Conservation (phyloP, 2,888 invertebrate genomes). For the Scaptomyza parva region DNA sequence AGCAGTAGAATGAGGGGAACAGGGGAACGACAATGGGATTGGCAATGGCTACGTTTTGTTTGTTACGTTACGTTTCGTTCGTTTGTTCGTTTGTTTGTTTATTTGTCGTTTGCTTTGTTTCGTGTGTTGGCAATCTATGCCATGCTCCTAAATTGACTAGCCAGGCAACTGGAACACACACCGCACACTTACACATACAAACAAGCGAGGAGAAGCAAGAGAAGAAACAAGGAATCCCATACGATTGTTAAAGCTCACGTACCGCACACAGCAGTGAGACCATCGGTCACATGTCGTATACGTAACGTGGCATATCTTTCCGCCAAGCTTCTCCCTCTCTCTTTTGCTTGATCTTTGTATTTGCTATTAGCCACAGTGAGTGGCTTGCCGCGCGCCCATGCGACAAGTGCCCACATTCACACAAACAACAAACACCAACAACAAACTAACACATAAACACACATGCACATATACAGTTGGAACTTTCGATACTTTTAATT, state of each 20-base stretch:
- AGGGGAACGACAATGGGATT: conserved; percentile 17
- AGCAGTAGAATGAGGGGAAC: background rate
- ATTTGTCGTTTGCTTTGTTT: conserved; percentile 79
- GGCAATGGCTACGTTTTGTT: conserved; percentile 31
- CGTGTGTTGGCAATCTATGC: conserved; percentile 78
- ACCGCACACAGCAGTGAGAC: conserved; percentile 59
- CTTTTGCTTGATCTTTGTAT: conserved; percentile 48
- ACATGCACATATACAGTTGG: conserved; percentile 34
- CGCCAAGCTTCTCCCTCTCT: conserved; percentile 17
- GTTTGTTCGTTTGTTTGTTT: conserved; percentile 67
- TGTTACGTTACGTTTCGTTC: conserved; percentile 60
- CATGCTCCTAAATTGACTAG: conserved; percentile 73
- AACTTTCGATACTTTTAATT: conserved; percentile 81
- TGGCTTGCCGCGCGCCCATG: conserved; percentile 70
- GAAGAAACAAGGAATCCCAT: conserved; percentile 58
- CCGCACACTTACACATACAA: conserved; percentile 20
- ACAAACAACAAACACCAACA: conserved; percentile 16
- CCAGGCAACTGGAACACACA: conserved; percentile 61
- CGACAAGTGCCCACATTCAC: conserved; percentile 71
- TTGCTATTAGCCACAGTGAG: conserved; percentile 75
- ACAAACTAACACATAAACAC: conserved; percentile 13
- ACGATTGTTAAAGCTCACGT: conserved; percentile 76
- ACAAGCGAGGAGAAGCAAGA: background rate
- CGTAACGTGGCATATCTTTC: conserved; percentile 75
- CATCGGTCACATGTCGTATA: conserved; percentile 74